These are phyloP conservation scores for Clupea harengus DNA, from an alignment of 2,113 vertebrate genomes.

Conservation along the genomic window DNA sequence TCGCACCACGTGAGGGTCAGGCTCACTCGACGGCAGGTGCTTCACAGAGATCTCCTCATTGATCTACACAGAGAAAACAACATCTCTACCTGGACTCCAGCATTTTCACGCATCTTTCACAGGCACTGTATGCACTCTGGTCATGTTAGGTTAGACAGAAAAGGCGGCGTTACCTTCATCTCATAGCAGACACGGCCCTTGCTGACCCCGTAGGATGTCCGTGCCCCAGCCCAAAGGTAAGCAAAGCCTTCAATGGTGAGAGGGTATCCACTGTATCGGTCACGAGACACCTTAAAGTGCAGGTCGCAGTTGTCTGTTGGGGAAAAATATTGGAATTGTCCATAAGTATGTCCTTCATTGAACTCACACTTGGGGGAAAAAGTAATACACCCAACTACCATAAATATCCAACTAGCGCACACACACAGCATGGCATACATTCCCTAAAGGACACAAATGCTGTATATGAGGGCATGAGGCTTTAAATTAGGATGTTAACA, in stretches of 20 bases:
- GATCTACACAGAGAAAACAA: constrained; percentile 60
- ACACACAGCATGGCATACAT: background rate
- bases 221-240: constrained; percentile 79
- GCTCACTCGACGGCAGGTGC: constrained; percentile 76
- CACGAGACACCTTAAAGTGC: constrained; percentile 81
- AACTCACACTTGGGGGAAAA: background rate
- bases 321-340: background rate
- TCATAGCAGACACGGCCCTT: constrained; percentile 79
- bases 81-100: background rate
- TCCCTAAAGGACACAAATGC: background rate
- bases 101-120: background rate
- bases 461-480: no score
- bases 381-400: background rate
- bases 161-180: constrained; percentile 71
- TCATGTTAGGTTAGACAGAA: background rate
- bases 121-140: background rate
- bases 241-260: constrained; percentile 83
- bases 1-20: constrained; percentile 80
- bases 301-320: constrained; percentile 79
- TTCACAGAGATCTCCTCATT: constrained; percentile 82
- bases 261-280: constrained; percentile 78
- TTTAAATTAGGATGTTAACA: no score
- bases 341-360: background rate
- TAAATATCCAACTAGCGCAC: background rate
- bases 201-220: constrained; percentile 76